Evolutionary conservation across 2,797 vertebrate species (phyloP), one percentile per base, ranked within the genome.

Genomic region (Eupleurogrammus muticus): DNA sequence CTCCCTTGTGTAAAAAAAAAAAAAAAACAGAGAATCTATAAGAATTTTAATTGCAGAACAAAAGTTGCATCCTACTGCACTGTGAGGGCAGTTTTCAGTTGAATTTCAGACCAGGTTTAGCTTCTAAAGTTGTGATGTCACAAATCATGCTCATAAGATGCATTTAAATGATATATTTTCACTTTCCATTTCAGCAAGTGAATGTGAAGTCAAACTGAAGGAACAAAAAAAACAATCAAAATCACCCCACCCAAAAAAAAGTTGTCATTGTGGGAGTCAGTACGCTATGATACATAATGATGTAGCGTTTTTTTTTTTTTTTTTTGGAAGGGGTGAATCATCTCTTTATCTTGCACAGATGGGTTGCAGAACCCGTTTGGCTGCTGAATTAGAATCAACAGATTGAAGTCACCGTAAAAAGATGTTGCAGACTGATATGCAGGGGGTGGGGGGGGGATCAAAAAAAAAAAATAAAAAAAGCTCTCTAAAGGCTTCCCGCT

Each of bases 371-470:
- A 60, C 52, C 73, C 66, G 61, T 87, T 84, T 83, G 81, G 73
- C 83, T 70, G 64, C 75, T 23, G 71, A 82, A 68, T 76, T 56
- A 32, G 44, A 82, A 76, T 56, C 73, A 72, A 73, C 81, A 86
- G 84, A 85, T 82, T 86, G 76, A 82, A 83, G 73, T 64, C 51
- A 70, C 46, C 21, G 40, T 53, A 66, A 79, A 86, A 86, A 66
- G 66, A 80, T 61, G 73, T 58, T 47, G 70, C 76, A 66, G 69
- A 82, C 71, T 56, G 78, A 85, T 86, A 65, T 73, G 75, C 60
- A 0, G 20, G 61, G 73, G 60, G 65, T 73, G 75, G 57, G 0
- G 20, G 61, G 73, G 60, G 65, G 69, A 54, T 80, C 51, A 48
- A 10, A 35, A 64, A 87, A 76, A 70, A 50, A 79, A n/a, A n/a